Conservation (phyloP, 2,888 invertebrate species). For the Tricholauxania praeusta region DNA sequence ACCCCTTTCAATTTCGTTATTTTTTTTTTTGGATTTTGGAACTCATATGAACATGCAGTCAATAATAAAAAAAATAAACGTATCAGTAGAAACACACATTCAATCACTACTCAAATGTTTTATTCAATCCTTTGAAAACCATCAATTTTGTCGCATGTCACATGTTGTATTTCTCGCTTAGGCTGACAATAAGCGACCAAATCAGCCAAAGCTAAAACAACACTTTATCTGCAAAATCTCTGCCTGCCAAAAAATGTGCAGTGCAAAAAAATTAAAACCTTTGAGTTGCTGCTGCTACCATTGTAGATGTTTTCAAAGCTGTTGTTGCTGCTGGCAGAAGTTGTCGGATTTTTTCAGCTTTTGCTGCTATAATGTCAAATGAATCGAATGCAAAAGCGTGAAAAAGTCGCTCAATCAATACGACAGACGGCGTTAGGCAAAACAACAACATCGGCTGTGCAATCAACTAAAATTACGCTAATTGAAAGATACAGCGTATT, state of each 20-base stretch:
- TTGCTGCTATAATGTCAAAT: not conserved
- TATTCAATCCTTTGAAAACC: conserved; percentile 12
- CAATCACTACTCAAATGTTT: not conserved
- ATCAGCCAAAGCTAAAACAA: not conserved
- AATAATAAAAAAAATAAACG: too few species aligned
- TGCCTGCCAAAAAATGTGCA: conserved; percentile 19
- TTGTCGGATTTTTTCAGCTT: not conserved
- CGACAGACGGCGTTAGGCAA: not conserved
- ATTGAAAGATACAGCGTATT: not conserved
- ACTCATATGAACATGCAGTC: too few species aligned
- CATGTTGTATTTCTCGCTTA: not conserved
- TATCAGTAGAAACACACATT: not conserved
- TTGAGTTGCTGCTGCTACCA: not conserved
- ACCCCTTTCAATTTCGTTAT: too few species aligned
- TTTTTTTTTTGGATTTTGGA: too few species aligned
- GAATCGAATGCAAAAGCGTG: conserved; percentile 9
- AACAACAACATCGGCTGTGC: not conserved
- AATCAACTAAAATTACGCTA: not conserved
- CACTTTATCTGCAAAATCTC: not conserved
- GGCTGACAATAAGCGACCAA: not conserved
- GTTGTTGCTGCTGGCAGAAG: not conserved
- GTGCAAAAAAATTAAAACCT: conserved; percentile 1
- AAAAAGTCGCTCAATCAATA: not conserved
- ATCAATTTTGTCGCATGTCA: conserved; percentile 32
- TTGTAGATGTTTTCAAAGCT: not conserved